A percentile compares a stretch with the other conserved stretches of the same genome.
Evolutionary conservation across 1,140 invertebrate species (phyloP).

Genomic region (Drosophila sturtevanti): DNA sequence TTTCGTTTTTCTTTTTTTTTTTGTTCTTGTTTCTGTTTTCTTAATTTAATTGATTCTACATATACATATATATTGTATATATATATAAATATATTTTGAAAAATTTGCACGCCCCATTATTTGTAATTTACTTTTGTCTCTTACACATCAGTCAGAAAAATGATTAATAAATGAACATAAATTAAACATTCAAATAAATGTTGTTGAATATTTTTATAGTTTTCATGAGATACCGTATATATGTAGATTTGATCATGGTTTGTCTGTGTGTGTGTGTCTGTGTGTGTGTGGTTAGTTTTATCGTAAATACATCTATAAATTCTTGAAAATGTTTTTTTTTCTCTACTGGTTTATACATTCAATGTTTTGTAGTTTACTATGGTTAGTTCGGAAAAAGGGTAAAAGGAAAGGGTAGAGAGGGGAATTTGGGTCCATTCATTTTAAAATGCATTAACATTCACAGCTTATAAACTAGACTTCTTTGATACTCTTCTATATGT

Average conservation of each 20-base stretch:
- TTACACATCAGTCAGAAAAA: constrained; percentile 7
- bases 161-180: background rate
- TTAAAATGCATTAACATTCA: constrained; percentile 75
- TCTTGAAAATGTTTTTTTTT: constrained; percentile 56
- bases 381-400: constrained; percentile 1
- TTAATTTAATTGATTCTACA: constrained; percentile 11
- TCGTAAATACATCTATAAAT: constrained; percentile 74
- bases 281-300: constrained; percentile 33
- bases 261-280: constrained; percentile 14
- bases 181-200: background rate
- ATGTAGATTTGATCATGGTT: constrained; percentile 25
- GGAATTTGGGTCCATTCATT: constrained; percentile 8
- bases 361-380: constrained; percentile 29
- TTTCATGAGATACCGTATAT: constrained; percentile 16
- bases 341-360: constrained; percentile 75
- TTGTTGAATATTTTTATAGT: constrained; percentile 13
- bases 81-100: constrained; percentile 34
- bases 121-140: background rate
- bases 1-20: constrained; percentile 10
- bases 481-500: constrained; percentile 28
- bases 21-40: constrained; percentile 18
- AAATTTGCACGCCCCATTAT: constrained; percentile 4
- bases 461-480: constrained; percentile 64
- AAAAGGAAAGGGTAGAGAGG: background rate
- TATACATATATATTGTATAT: background rate